Percentiles rank a stretch among this genome's conserved stretches.
Evolutionary conservation across 2,888 invertebrate genomes (phyloP).

Genomic region (Macrosiphum euphorbiae): DNA sequence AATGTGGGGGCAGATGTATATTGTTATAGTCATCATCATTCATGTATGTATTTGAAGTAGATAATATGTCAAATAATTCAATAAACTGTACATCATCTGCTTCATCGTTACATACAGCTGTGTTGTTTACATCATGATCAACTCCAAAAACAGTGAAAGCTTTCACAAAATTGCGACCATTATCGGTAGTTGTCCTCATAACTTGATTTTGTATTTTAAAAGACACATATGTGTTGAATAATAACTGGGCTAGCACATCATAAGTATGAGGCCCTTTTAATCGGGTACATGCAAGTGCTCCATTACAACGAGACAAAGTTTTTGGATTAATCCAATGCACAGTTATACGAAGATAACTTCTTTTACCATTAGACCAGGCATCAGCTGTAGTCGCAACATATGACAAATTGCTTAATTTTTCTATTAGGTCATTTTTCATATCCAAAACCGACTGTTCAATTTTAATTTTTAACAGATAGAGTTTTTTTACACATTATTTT

Average conservation of each 20-base stretch:
- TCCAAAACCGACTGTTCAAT: not conserved
- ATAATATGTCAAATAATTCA: slow-evolving; percentile 1
- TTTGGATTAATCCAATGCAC: slow-evolving; percentile 21
- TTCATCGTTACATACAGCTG: not conserved
- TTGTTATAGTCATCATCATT: not conserved
- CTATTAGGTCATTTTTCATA: slow-evolving; percentile 20
- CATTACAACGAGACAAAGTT: not conserved
- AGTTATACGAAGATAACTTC: slow-evolving; percentile 13
- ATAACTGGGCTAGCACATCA: not conserved
- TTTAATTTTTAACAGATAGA: slow-evolving; percentile 14
- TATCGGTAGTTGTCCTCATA: not conserved
- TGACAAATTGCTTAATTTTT: slow-evolving; percentile 13
- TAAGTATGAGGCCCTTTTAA: slow-evolving; percentile 8
- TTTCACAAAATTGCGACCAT: slow-evolving; percentile 11
- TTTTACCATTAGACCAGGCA: slow-evolving; percentile 7
- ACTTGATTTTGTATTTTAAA: slow-evolving; percentile 16
- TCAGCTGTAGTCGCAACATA: not conserved
- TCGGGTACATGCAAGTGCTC: not conserved
- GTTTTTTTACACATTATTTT: not conserved
- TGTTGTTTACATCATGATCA: not conserved
- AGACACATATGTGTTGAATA: not conserved
- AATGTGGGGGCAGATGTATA: slow-evolving; percentile 13
- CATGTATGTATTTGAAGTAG: not conserved
- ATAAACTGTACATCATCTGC: not conserved
- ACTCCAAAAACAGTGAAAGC: not conserved